Base-by-base conservation (phyloP, 2,888 invertebrate species). In the Megaustenia siamemsis region DNA sequence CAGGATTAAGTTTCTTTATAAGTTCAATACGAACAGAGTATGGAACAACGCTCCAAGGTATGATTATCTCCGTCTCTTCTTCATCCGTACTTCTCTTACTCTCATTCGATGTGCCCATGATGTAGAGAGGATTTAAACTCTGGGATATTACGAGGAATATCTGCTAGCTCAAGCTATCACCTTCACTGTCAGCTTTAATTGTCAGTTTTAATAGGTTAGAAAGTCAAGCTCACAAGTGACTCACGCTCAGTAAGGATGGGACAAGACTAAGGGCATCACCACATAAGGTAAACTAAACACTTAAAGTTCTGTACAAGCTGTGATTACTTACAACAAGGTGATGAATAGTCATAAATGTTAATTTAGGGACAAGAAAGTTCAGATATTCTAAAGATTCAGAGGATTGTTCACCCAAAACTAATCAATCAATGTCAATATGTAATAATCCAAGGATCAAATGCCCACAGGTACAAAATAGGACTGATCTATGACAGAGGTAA, bases 61-160 rank as follows among this genome's bases (percentile, higher is more conserved):
- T 79, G 10, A 79, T 68, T 28, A 56, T 45, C 15, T 71, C 71
- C 18, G n/a, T 43, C 18, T 73, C 71, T 15, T 56, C 69, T 56
- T 82, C 60, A 60, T 73, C 56, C 0, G 8, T 53, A 32, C 56
- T 82, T 5, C 60, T 82, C n/a, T n/a, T 40, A 45, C n/a, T 43
- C 82, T 73, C 82, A 10, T 45, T 71, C 18, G 82, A 82, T 73
- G 82, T 82, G 49, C 82, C 82, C 82, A 82, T 82, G 71, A 43
- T 43, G n/a, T 24, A 5, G 43, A n/a, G 12, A 24, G 43, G 24
- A 3, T n/a, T 43, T 43, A n/a, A 3, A 18, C 15, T 43, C n/a
- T 6, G 68, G 38, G n/a, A n/a, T 24, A 28, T 1, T 45, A 73
- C 21, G 18, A 21, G 5, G 49, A 35, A 35, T 53, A 35, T 56